Base-by-base conservation (phyloP, 2,113 vertebrate species). In the Hucho hucho region DNA sequence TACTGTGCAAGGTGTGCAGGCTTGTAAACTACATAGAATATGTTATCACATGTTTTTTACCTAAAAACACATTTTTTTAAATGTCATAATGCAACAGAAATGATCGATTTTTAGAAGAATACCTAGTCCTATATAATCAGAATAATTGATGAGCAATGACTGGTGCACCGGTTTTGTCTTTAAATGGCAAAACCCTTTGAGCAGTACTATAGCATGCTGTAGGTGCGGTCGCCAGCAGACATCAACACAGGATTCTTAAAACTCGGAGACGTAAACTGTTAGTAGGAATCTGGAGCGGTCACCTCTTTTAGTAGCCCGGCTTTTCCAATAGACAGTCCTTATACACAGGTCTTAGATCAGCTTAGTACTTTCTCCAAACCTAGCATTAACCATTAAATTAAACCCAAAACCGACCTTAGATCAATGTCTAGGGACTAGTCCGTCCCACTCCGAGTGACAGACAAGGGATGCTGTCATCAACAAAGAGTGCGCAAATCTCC, bases 401-500 rank as follows among this genome's bases (percentile, higher is more conserved):
- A 73, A 46, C n/a, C 6, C 56, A 29, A 75, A 72, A 67, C 86
- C 9, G 81, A 83, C 78, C 78, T 18, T 64, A 75, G 86, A 76
- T 79, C 88, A 43, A 83, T n/a, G 77, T 80, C 65, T 61, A 11
- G 58, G n/a, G 18, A n/a, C 58, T 20, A 61, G 9, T n/a, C 16
- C 16, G n/a, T 61, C 58, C 18, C 65, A 2, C 64, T 69, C 26
- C 9, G 58, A 25, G 74, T 67, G 66, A 7, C 67, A 7, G 20
- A 69, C 6, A 29, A 53, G 71, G 25, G 70, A 69, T n/a, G n/a
- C 78, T 73, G 69, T 70, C 69, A 87, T 91, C 92, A 92, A 93
- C 93, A 93, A 93, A 94, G 91, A 79, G 89, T 87, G 87, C 82
- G 78, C 88, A 87, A 87, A 87, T 87, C 84, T 86, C 81, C 75